Percentiles rank a stretch among this genome's conserved stretches.
Conservation (phyloP, 1,140 invertebrate genomes). For the Palaemon carinicauda region DNA sequence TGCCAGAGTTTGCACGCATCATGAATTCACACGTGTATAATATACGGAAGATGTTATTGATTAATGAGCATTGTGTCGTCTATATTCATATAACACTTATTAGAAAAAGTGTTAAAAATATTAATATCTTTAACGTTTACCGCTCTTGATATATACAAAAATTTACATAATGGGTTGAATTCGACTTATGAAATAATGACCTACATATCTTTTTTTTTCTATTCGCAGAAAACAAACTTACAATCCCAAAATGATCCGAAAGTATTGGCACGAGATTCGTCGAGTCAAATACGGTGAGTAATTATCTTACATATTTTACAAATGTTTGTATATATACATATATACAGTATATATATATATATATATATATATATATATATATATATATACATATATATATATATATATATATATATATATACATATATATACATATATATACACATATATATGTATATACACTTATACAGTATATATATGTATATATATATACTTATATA, state of each 20-base stretch:
- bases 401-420: slow-evolving; percentile 2
- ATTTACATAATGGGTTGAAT: no score
- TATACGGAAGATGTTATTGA: no score
- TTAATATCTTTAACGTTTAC: no score
- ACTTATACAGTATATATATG: no score
- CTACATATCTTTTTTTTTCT: not conserved
- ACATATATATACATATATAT: not conserved
- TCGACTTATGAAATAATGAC: no score
- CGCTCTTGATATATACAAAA: no score
- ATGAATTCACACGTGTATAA: no score
- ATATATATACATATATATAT: not conserved
- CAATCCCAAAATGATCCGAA: slow-evolving; percentile 22
- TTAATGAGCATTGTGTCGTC: no score
- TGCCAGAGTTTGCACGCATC: no score
- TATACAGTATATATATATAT: not conserved
- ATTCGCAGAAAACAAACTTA: slow-evolving; percentile 10
- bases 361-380: not conserved
- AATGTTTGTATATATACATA: not conserved
- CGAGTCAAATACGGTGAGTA: slow-evolving; percentile 38
- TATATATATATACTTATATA: no score
- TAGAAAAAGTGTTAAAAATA: no score
- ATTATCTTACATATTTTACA: not conserved
- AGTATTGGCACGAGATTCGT: slow-evolving; percentile 22
- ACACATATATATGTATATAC: not conserved
- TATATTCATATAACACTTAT: no score